phyloP scores from a whole-genome alignment of 2,888 invertebrate genomes.

The Apocheima hispidaria region DNA sequence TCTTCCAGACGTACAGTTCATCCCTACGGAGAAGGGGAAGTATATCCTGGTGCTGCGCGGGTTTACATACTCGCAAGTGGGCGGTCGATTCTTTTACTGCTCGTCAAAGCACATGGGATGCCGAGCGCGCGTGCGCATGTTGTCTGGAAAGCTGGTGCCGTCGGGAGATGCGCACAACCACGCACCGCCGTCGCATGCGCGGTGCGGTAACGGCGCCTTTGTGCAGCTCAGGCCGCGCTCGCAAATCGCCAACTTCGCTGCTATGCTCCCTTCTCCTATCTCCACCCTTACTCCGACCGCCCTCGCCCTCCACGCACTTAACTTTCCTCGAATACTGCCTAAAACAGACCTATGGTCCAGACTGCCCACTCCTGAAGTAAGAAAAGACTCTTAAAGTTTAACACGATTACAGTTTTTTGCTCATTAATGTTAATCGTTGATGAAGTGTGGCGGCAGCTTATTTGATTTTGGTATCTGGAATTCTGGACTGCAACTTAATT shows the following conservation, averaged over 20 bases:
- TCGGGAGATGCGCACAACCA: constrained; percentile 79
- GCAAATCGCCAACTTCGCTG: constrained; percentile 48
- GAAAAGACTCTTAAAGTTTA: constrained; percentile 64
- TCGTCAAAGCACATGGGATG: constrained; percentile 83
- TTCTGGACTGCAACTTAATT: neutral
- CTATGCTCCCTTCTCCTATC: constrained; percentile 64
- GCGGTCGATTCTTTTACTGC: constrained; percentile 82
- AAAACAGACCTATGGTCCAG: constrained; percentile 78
- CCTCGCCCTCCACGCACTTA: constrained; percentile 72
- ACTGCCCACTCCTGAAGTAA: constrained; percentile 65
- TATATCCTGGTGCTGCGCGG: constrained; percentile 80
- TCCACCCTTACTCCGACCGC: constrained; percentile 66
- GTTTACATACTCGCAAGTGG: constrained; percentile 81
- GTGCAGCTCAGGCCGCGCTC: constrained; percentile 76
- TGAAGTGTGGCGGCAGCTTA: neutral
- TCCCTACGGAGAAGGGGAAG: constrained; percentile 83
- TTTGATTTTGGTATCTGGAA: neutral
- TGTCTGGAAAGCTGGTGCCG: constrained; percentile 72
- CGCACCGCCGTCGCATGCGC: constrained; percentile 78
- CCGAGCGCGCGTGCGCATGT: constrained; percentile 73
- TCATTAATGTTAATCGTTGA: neutral
- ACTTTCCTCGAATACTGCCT: constrained; percentile 75
- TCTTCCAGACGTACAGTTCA: constrained; percentile 81
- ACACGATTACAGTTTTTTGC: too few relatives aligned
- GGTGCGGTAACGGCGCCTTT: constrained; percentile 81